These are phyloP conservation scores for Plebejus melissa DNA, from an alignment of 2,888 invertebrate species.

Conservation along the genomic window DNA sequence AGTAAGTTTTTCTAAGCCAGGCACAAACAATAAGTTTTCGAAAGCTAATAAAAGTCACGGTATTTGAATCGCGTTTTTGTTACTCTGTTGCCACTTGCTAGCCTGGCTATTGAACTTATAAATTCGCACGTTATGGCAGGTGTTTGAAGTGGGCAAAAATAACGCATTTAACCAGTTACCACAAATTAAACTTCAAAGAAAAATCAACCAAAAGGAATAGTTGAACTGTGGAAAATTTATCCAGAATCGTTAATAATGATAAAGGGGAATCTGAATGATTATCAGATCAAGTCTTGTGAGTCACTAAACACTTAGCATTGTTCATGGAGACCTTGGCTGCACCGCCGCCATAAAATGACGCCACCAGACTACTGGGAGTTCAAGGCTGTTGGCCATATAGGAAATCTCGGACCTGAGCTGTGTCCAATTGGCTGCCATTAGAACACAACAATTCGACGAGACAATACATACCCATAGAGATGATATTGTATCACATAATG, in stretches of 20 bases:
- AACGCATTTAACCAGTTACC: not conserved
- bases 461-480: not conserved
- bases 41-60: not conserved
- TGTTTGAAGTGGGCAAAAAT: not conserved
- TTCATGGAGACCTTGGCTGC: slow-evolving; percentile 24
- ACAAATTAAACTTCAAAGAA: not conserved
- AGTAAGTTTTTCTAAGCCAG: not conserved
- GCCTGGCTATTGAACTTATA: not conserved
- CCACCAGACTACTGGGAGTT: slow-evolving; percentile 32
- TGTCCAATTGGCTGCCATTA: slow-evolving; percentile 16
- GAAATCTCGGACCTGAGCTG: slow-evolving; percentile 13
- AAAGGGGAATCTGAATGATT: not conserved
- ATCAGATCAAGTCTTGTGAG: slow-evolving; percentile 17
- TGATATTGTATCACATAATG: not conserved
- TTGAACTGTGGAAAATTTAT: not conserved
- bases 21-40: not conserved
- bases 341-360: slow-evolving; percentile 16
- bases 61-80: slow-evolving; percentile 7
- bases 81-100: not conserved
- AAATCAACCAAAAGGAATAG: not conserved
- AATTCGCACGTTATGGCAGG: not conserved
- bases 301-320: slow-evolving; percentile 23
- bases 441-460: not conserved
- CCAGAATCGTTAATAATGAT: not conserved
- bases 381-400: slow-evolving; percentile 30